These are phyloP conservation scores for Hypocryptadius cinnamomeus DNA, from an alignment of 2,113 vertebrate species.

Conservation along the genomic window DNA sequence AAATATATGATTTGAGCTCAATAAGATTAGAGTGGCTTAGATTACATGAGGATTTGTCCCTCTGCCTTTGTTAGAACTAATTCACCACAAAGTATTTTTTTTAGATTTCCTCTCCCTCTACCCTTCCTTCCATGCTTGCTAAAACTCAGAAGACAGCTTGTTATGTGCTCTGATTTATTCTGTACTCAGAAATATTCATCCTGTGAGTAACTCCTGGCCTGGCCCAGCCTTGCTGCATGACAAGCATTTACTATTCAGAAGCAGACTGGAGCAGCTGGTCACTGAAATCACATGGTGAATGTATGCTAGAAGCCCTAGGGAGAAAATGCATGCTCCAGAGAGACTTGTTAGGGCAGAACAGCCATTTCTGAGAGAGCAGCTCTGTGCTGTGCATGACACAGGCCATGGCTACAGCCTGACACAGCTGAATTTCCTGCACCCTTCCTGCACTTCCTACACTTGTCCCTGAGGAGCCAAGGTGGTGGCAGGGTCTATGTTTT, in stretches of 20 bases:
- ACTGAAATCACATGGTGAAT: background rate
- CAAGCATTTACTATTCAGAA: background rate
- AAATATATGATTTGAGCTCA: background rate
- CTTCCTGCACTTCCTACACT: accelerated
- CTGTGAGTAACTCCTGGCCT: background rate
- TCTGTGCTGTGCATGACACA: background rate
- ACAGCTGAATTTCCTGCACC: accelerated
- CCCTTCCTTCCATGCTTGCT: background rate
- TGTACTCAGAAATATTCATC: background rate
- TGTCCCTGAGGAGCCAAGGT: background rate
- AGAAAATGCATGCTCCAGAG: accelerated
- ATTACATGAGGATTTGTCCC: background rate
- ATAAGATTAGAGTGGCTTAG: background rate
- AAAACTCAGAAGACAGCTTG: background rate
- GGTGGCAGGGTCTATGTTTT: background rate
- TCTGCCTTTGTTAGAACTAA: background rate
- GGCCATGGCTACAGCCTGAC: background rate
- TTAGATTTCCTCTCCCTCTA: background rate
- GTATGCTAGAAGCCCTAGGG: background rate
- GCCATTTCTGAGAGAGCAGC: background rate
- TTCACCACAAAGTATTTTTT: background rate
- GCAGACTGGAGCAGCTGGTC: background rate
- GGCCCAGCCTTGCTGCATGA: background rate
- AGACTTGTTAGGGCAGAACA: background rate
- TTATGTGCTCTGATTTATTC: background rate